Base-by-base conservation (phyloP, 1,140 invertebrate species). In the Drosophila navojoa region DNA sequence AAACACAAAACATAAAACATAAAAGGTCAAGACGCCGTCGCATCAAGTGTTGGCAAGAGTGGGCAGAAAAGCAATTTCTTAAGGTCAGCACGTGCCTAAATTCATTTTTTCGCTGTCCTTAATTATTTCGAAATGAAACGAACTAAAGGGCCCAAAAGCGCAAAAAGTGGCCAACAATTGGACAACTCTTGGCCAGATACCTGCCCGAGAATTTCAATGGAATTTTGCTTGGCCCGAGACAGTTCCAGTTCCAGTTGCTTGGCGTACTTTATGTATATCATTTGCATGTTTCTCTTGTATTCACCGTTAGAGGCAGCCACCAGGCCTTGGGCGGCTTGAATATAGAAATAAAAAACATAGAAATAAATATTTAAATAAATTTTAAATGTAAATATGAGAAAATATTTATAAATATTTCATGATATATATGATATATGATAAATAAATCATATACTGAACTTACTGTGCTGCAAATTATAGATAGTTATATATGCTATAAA, bases 51-150 rank as follows among this genome's bases (percentile, higher is more conserved):
- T 45, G 59, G 22, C 45, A 59, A 42, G 32, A 22, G 53, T 15
- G 63, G 63, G 47, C 5, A 19, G 4, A 73, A 87, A 87, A 79
- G 72, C 66, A 82, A 89, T 87, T 87, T 89, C 79, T 79, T 89
- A 71, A 82, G 71, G 66, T 54, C 82, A 87, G 84, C 84, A 87
- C 82, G 82, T 87, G 84, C 76, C 74, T 67, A 68, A 87, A 79
- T 75, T 79, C 72, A 66, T 76, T 87, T 82, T 68, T 82, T 68
- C 66, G 64, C 58, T 71, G 62, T 62, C 66, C 69, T 82, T 87
- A 87, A 87, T 87, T 87, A 87, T 84, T 89, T 73, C 64, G 35
- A 82, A 68, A 87, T 79, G 71, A 73, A 79, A 82, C 74, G 76
- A 29, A 76, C 82, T 40, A 76, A 81, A 86, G 76, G 64, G 70